phyloP scores from a whole-genome alignment of 2,888 invertebrate species.

The Tiphia femorata region DNA sequence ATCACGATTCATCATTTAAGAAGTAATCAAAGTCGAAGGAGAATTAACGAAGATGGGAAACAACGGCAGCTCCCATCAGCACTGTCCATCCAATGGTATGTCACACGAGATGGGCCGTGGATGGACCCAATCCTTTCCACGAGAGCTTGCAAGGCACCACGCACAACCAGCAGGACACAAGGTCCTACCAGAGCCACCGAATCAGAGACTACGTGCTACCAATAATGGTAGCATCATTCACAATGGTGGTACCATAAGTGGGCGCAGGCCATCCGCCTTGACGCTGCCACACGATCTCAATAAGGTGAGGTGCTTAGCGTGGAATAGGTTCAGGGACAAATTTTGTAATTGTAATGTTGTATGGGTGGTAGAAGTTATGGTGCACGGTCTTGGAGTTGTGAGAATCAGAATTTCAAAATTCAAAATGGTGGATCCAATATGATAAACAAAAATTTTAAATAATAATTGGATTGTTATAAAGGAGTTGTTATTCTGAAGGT shows the following conservation, averaged over 20 bases:
- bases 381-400: too few relatives aligned
- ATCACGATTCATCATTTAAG: too few relatives aligned
- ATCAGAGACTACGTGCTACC: constrained; percentile 80
- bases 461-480: too few relatives aligned
- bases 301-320: too few relatives aligned
- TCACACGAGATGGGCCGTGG: constrained; percentile 50
- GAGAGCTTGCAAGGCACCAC: constrained; percentile 53
- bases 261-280: constrained; percentile 71
- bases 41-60: constrained; percentile 52
- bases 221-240: constrained; percentile 87
- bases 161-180: constrained; percentile 65
- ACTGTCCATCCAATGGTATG: constrained; percentile 38
- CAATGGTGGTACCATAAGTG: constrained; percentile 86
- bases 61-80: constrained; percentile 54
- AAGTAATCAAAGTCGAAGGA: neutral
- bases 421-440: too few relatives aligned
- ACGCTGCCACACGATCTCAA: constrained; percentile 62
- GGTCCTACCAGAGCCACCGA: constrained; percentile 79
- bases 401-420: too few relatives aligned
- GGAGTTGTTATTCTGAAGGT: too few relatives aligned
- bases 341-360: too few relatives aligned
- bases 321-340: too few relatives aligned
- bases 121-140: constrained; percentile 61
- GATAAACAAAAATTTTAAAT: too few relatives aligned
- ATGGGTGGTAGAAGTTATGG: too few relatives aligned